These are phyloP conservation scores for Ichneumoninae sp. DNA, from an alignment of 2,888 invertebrate species.

Conservation along the genomic window DNA sequence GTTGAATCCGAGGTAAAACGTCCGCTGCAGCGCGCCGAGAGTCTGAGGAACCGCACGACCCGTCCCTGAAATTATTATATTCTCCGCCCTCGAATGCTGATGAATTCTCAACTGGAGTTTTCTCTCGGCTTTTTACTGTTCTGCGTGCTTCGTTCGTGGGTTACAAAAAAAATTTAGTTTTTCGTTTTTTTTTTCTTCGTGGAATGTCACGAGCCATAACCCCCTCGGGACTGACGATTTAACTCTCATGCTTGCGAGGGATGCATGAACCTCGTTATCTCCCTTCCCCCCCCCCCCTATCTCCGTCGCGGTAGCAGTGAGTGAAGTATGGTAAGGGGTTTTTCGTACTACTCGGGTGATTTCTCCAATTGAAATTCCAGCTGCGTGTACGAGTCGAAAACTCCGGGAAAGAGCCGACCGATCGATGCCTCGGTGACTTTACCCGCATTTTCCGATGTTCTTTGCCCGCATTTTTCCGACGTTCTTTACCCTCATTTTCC, in stretches of 20 bases:
- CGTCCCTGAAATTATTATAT: constrained; percentile 23
- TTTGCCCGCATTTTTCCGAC: background rate
- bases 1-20: background rate
- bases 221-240: constrained; percentile 54
- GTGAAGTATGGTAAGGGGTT: constrained; percentile 24
- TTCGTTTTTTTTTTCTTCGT: background rate
- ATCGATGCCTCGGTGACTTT: constrained; percentile 35
- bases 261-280: constrained; percentile 25
- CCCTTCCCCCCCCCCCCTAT: too few relatives aligned
- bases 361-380: constrained; percentile 47
- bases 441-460: constrained; percentile 30
- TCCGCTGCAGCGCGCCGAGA: background rate
- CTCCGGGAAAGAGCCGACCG: constrained; percentile 22
- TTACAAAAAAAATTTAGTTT: constrained; percentile 9
- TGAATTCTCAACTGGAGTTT: constrained; percentile 45
- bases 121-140: constrained; percentile 11
- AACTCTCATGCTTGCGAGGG: constrained; percentile 48
- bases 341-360: background rate
- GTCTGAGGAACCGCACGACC: constrained; percentile 5
- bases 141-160: constrained; percentile 21
- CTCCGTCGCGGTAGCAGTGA: constrained; percentile 16
- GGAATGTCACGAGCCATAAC: constrained; percentile 61
- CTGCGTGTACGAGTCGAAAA: constrained; percentile 17
- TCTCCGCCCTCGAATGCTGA: constrained; percentile 45
- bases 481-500: constrained; percentile 11